A percentile compares a stretch with the other conserved stretches of the same genome.
phyloP scores from a whole-genome alignment of 2,113 vertebrate species.

The Tympanuchus pallidicinctus region DNA sequence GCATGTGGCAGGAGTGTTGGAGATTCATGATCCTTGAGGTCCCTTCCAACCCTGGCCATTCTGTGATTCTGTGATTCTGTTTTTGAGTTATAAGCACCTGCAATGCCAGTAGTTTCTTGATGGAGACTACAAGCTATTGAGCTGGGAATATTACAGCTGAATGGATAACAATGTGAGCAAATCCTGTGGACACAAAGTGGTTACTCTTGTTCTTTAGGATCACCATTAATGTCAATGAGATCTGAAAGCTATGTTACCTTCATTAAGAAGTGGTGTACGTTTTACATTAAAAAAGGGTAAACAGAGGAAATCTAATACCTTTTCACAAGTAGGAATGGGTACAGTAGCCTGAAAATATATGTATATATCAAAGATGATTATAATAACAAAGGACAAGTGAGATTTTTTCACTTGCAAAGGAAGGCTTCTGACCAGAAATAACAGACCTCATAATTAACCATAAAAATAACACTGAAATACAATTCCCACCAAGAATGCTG shows the following conservation, averaged over 20 bases:
- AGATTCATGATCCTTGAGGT: too few relatives aligned
- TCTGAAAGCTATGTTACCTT: neutral
- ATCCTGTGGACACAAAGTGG: neutral
- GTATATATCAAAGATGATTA: neutral
- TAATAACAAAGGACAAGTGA: neutral
- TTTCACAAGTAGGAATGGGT: neutral
- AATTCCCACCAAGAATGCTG: neutral
- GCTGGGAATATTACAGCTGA: neutral
- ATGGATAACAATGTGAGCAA: rapidly evolving
- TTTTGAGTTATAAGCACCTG: neutral
- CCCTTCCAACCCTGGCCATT: too few relatives aligned
- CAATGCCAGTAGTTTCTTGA: neutral
- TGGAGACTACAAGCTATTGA: neutral
- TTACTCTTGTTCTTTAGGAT: neutral
- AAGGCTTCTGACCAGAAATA: neutral
- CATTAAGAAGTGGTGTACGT: neutral
- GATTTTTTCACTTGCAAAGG: neutral
- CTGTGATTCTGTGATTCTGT: too few relatives aligned
- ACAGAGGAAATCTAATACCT: neutral
- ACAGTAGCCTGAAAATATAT: neutral
- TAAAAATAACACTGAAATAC: neutral
- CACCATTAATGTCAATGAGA: neutral
- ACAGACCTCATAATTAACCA: neutral
- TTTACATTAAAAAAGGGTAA: neutral
- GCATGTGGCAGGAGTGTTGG: too few relatives aligned